Percentiles rank a stretch among this genome's conserved stretches.
phyloP scores from a whole-genome alignment of 2,888 invertebrate species.

The Pseudococcus longispinus region DNA sequence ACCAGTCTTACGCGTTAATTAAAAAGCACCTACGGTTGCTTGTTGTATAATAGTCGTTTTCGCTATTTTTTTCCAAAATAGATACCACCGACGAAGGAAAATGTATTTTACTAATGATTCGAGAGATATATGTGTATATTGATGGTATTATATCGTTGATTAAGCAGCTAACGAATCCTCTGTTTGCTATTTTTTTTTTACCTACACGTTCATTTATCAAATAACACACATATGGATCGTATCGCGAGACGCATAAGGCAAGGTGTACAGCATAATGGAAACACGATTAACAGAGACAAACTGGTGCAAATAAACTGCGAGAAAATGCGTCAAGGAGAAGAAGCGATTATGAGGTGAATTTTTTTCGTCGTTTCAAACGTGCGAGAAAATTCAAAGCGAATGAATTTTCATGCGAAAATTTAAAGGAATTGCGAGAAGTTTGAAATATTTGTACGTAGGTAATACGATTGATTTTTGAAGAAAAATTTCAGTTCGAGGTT shows the following conservation, averaged over 20 bases:
- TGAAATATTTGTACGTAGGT: too few species aligned
- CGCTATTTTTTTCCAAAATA: neutral
- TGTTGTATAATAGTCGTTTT: neutral
- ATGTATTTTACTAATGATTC: constrained; percentile 5
- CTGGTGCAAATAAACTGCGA: neutral
- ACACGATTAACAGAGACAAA: neutral
- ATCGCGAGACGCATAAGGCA: neutral
- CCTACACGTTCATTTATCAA: neutral
- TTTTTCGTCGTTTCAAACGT: neutral
- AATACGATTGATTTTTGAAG: too few species aligned
- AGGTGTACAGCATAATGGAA: neutral
- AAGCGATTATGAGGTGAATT: neutral
- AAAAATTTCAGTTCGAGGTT: too few species aligned
- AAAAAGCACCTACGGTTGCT: neutral
- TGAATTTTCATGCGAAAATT: neutral
- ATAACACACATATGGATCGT: neutral
- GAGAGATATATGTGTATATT: neutral
- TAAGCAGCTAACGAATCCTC: neutral
- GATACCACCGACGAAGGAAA: neutral
- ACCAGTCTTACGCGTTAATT: neutral
- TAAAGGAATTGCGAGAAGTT: too few species aligned
- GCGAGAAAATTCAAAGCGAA: neutral
- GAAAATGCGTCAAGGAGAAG: neutral
- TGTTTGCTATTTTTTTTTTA: neutral
- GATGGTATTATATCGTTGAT: neutral